A percentile compares a stretch with the other conserved stretches of the same genome.
Conservation (phyloP, 2,113 vertebrate species). For the Phoxinus phoxinus region DNA sequence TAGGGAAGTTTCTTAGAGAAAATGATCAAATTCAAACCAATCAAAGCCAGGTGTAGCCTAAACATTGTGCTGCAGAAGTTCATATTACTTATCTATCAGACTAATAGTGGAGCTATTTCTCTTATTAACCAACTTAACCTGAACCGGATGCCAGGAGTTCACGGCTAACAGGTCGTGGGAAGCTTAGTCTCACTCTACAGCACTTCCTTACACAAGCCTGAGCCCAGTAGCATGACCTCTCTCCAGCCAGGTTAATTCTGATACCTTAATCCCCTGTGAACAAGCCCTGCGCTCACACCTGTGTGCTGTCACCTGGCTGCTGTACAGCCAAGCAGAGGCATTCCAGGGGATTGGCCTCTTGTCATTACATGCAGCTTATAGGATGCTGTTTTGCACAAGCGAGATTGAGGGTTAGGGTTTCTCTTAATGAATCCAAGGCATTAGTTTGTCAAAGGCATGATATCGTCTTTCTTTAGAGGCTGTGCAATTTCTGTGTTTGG, state of each 20-base stretch:
- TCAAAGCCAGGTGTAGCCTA: not conserved
- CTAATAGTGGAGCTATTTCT: not conserved
- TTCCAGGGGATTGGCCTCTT: constrained; percentile 51
- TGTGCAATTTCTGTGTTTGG: constrained; percentile 53
- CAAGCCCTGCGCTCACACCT: constrained; percentile 52
- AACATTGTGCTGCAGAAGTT: not conserved
- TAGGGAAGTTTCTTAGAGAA: too few relatives aligned
- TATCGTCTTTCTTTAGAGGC: constrained; percentile 44
- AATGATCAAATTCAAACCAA: not conserved
- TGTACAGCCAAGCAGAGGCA: constrained; percentile 39
- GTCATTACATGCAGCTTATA: constrained; percentile 58
- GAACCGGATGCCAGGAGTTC: constrained; percentile 19
- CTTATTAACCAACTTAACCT: not conserved
- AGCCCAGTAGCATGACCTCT: constrained; percentile 52
- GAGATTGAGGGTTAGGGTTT: constrained; percentile 59
- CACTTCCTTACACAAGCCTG: constrained; percentile 34
- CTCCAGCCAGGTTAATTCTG: constrained; percentile 48
- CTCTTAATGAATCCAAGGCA: constrained; percentile 49
- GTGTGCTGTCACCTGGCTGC: constrained; percentile 54
- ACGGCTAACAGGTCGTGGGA: constrained; percentile 27
- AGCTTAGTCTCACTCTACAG: constrained; percentile 50
- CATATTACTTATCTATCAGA: not conserved
- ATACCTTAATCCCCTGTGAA: constrained; percentile 60
- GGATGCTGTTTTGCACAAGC: constrained; percentile 50
- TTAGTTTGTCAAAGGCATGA: constrained; percentile 48